These are phyloP conservation scores for Apostichopus japonicus DNA, from an alignment of 35 echinoderm and acorn worm genomes.

Conservation along the genomic window DNA sequence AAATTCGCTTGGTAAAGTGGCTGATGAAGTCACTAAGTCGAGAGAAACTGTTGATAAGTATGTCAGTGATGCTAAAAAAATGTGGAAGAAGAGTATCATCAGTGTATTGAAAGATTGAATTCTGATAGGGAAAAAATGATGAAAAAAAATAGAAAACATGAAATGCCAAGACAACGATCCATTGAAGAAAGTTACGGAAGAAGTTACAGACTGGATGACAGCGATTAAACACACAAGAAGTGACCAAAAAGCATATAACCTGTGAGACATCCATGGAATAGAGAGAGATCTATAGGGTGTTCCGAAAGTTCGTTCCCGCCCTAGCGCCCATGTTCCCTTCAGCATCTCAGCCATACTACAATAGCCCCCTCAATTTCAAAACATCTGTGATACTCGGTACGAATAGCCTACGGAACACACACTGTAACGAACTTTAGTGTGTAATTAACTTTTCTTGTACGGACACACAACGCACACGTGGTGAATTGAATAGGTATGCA, in stretches of 20 bases:
- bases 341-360: no score
- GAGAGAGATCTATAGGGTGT: no score
- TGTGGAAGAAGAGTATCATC: neutral
- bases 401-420: no score
- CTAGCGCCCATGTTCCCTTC: no score
- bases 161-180: neutral
- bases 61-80: neutral
- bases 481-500: no score
- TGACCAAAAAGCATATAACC: neutral
- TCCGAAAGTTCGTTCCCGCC: no score
- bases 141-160: neutral
- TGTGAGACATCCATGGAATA: neutral
- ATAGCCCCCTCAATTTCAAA: no score
- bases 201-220: neutral
- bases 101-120: neutral
- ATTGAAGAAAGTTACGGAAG: neutral
- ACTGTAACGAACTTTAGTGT: no score
- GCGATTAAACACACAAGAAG: neutral
- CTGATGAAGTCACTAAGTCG: neutral
- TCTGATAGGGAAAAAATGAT: neutral
- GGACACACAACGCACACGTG: no score
- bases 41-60: neutral
- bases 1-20: neutral
- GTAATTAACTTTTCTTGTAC: no score
- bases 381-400: no score